Evolutionary conservation across 2,113 vertebrate genomes (phyloP).

Genomic region (Vulpes lagopus): DNA sequence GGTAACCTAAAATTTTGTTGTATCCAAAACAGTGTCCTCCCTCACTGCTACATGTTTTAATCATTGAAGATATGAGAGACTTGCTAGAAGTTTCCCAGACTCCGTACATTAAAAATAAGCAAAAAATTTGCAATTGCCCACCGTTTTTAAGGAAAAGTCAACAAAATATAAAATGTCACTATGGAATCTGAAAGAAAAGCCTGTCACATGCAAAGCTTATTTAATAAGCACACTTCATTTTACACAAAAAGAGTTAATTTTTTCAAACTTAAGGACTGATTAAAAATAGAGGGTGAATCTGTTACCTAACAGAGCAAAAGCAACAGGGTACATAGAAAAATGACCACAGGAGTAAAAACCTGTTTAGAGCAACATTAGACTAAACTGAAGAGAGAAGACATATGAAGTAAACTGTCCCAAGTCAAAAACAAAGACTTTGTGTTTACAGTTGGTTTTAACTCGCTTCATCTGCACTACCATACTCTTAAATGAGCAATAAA

Average conservation of each 20-base stretch:
- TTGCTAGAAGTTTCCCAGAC: slow-evolving; percentile 14
- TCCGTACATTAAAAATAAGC: slow-evolving; percentile 2
- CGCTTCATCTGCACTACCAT: not conserved
- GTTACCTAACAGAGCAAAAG: not conserved
- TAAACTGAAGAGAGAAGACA: not conserved
- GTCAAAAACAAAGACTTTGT: slow-evolving; percentile 16
- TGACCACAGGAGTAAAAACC: not conserved
- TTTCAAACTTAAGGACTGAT: slow-evolving; percentile 2
- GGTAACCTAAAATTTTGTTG: slow-evolving; percentile 1
- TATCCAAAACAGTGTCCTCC: not conserved
- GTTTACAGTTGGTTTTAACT: not conserved
- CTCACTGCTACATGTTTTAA: not conserved
- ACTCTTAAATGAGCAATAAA: not conserved
- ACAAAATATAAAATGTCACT: slow-evolving; percentile 11
- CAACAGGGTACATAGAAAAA: not conserved
- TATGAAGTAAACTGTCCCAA: not conserved
- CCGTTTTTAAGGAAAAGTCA: slow-evolving; percentile 24
- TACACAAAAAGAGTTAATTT: not conserved
- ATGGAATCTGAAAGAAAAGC: slow-evolving; percentile 1
- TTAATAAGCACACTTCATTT: slow-evolving; percentile 50
- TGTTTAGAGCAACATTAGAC: not conserved
- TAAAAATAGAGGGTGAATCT: not conserved
- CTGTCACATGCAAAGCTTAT: not conserved
- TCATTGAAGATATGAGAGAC: not conserved
- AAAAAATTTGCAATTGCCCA: not conserved